Conservation (phyloP, 2,113 vertebrate species). For the Esox niger region DNA sequence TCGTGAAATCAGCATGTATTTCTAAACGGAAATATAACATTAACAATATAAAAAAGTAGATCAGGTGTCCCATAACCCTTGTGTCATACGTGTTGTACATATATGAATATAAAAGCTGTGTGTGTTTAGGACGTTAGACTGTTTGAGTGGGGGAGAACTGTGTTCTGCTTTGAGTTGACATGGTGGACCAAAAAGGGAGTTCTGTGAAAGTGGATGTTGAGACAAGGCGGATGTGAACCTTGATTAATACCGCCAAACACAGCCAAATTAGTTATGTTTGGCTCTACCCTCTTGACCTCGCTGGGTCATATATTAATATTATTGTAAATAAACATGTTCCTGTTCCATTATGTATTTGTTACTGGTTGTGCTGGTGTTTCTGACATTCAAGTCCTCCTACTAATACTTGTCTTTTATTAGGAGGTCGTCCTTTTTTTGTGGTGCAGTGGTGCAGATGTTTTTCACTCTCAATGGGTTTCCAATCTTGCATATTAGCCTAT, state of each 20-base stretch:
- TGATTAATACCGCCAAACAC: too few species aligned
- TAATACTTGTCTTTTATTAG: constrained; percentile 49
- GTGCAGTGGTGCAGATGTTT: constrained; percentile 66
- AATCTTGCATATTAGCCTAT: constrained; percentile 31
- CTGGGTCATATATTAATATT: background rate
- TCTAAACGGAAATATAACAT: too few species aligned
- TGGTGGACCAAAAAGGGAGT: constrained; percentile 23
- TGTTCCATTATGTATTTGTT: constrained; percentile 32
- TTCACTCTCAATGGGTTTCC: constrained; percentile 46
- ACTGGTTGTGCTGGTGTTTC: constrained; percentile 18
- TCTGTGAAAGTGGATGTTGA: constrained; percentile 16
- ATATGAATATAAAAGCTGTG: too few species aligned
- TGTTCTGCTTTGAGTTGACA: background rate
- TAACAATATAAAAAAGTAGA: too few species aligned
- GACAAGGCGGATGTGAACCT: background rate
- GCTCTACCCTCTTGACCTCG: background rate
- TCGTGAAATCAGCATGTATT: too few species aligned
- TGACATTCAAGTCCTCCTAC: constrained; percentile 20
- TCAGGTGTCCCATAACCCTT: too few species aligned
- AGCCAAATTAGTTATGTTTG: background rate
- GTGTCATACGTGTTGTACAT: too few species aligned
- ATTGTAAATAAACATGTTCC: background rate
- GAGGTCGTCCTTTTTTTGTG: constrained; percentile 46
- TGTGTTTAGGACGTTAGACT: background rate
- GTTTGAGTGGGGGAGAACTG: constrained; percentile 4